Base-by-base conservation (phyloP, 2,797 vertebrate species). In the Cuniculus paca region DNA sequence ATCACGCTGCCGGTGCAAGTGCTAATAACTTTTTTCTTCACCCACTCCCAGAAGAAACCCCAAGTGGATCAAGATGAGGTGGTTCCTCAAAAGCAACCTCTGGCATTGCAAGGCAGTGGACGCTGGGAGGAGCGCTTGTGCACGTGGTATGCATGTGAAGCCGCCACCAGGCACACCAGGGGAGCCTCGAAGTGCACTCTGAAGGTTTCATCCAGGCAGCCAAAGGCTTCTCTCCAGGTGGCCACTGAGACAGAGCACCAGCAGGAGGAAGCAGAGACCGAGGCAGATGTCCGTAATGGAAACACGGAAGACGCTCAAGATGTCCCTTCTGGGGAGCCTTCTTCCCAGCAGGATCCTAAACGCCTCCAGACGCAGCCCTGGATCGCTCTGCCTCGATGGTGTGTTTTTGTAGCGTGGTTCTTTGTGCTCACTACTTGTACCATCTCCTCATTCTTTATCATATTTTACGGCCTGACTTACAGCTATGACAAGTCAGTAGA, bases 401-500 rank as follows among this genome's bases (percentile, higher is more conserved):
- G 97, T 0, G 0, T 94, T 6, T 96, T 13, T 1, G 0, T 98
- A 0, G 97, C 97, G 0, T 99, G 99, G 98, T 7, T 45, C 2
- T 4, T 98, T 14, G 92, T 98, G 77, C 82, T 97, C 8, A 6
- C 3, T 36, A 87, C 98, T 0, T 97, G 65, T 1, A 78, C 68
- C 2, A 0, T 98, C 1, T 98, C 98, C 0, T 97, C 98, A 0
- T 97, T 98, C 92, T 97, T 98, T 42, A 98, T 98, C 7, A 87
- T 98, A 2, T 79, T 98, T 5, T 98, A 99, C 0, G 98, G 99
- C 1, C 94, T 99, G 80, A 97, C 98, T 7, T 99, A 98, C 0
- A 98, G 98, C 90, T 98, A 98, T 0, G 74, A 98, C 1, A 98
- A 95, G 12, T 98, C 99, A 0, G 0, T 90, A 0, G 97, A 98